Evolutionary conservation across 2,113 vertebrate genomes (phyloP), one percentile per base, ranked within the genome.

Genomic region (Nipponia nippon): DNA sequence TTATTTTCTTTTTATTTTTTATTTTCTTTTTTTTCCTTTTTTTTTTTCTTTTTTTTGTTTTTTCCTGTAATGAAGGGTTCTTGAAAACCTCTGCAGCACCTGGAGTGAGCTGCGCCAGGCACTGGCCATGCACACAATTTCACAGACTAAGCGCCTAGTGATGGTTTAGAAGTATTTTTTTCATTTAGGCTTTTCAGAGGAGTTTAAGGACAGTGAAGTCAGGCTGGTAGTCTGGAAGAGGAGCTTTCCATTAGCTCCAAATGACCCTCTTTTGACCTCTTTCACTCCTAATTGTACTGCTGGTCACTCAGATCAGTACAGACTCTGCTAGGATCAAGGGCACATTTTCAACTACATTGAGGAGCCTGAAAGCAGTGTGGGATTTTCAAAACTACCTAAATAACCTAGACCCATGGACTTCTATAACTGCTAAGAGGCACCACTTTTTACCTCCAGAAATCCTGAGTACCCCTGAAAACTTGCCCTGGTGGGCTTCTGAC

Each of bases 71-170:
- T 11, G 27, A 82, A 80, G 15, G 30, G 20, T 15, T 67, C 62
- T 46, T 23, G 9, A 67, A 82, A 65, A 42, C 3, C 29, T 47
- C 75, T 87, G 42, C 27, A 58, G 30, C 23, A 14, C 25, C 75
- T 26, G 25, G 32, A 78, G 18, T 0, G 1, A 66, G 36, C 27
- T 40, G 21, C 36, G 36, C 44, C 30, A 40, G 40, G 49, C 15
- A 9, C n/a, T n/a, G 89, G 13, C 36, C 26, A 0, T 1, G 17
- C 29, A 38, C 44, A 26, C 15, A 12, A 9, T 30, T 77, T 50
- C 52, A 29, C 0, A 21, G 70, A n/a, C 50, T 32, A 32, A 63
- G 40, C 1, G 0, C 49, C 13, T 10, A 49, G 30, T 0, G 0
- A 11, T 16, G 36, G 5, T 47, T 91, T 46, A 20, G 9, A 49